phyloP scores from a whole-genome alignment of 1,140 invertebrate genomes.

The Procambarus clarkii region DNA sequence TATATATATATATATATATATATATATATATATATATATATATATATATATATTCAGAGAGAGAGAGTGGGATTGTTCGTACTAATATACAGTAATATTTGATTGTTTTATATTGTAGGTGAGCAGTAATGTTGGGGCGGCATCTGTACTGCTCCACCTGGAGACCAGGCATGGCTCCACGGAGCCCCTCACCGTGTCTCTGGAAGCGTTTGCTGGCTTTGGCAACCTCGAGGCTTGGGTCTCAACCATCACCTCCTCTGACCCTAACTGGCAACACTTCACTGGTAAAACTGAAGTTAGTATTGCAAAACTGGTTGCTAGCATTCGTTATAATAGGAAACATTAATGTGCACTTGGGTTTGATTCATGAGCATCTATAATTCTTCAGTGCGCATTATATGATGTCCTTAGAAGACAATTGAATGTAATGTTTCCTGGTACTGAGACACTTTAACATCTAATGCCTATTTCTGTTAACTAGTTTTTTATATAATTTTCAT shows the following conservation, averaged over 20 bases:
- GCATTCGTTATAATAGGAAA: too few relatives aligned
- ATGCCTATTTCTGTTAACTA: too few relatives aligned
- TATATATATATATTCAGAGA: neutral
- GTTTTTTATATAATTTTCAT: too few relatives aligned
- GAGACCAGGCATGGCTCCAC: neutral
- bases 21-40: too few relatives aligned
- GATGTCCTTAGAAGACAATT: too few relatives aligned
- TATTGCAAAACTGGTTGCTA: neutral
- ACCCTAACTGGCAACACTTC: constrained; percentile 28
- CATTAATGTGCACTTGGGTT: neutral
- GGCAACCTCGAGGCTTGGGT: constrained; percentile 8
- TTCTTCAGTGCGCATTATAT: too few relatives aligned
- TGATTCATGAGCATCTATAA: neutral
- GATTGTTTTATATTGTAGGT: neutral
- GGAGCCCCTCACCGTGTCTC: constrained; percentile 15
- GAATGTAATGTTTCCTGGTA: too few relatives aligned
- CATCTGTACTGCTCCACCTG: neutral
- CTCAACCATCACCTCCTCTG: neutral
- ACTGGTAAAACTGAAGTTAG: constrained; percentile 28
- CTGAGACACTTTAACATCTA: too few relatives aligned
- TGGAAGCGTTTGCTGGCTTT: constrained; percentile 24
- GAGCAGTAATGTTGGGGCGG: constrained; percentile 9
- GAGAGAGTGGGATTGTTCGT: too few relatives aligned
- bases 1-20: too few relatives aligned
- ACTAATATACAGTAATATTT: too few relatives aligned